Base-by-base conservation (phyloP, 2,113 vertebrate species). In the Electrona antarctica region DNA sequence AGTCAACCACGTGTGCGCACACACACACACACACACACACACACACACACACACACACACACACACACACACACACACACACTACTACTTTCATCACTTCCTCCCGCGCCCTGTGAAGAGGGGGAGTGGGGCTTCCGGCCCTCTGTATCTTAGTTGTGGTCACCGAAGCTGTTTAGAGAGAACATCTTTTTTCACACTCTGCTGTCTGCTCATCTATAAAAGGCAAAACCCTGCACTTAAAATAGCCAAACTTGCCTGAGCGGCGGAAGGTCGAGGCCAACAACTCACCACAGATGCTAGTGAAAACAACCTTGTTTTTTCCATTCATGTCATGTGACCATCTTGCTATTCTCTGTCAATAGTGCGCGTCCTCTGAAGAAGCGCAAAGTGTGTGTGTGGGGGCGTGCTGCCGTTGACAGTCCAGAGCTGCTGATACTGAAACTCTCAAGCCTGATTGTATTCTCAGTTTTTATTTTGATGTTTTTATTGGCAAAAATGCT, bases 261-360 rank as follows among this genome's bases (percentile, higher is more conserved):
- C 84, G 88, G 86, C 78, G 87, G 90, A 92, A 92, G 88, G 87
- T 84, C 83, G 85, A 91, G 77, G 82, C 87, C 88, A 87, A 90
- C 87, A 41, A 87, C 85, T 66, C 84, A 82, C 77, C 80, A 74
- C 87, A 87, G 84, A 90, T 87, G 84, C 87, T 77, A 60, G 76
- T 83, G 78, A 92, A 92, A 90, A 91, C 87, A 90, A 84, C 86
- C 78, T 85, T 82, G 76, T 89, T 56, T 88, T 91, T 92, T 92
- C 91, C 91, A 86, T 83, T 84, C 54, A 73, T 67, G 63, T 85
- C 82, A 77, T 64, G 74, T 85, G 82, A 80, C 66, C 55, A 56
- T 15, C 69, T 71, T 82, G 80, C 82, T 85, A 15, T 79, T 84
- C 59, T 79, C 81, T 70, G 45, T 79, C 57, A 14, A 64, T 69